Base-by-base conservation (phyloP, 2,797 vertebrate genomes). In the Diplodus puntazzo region DNA sequence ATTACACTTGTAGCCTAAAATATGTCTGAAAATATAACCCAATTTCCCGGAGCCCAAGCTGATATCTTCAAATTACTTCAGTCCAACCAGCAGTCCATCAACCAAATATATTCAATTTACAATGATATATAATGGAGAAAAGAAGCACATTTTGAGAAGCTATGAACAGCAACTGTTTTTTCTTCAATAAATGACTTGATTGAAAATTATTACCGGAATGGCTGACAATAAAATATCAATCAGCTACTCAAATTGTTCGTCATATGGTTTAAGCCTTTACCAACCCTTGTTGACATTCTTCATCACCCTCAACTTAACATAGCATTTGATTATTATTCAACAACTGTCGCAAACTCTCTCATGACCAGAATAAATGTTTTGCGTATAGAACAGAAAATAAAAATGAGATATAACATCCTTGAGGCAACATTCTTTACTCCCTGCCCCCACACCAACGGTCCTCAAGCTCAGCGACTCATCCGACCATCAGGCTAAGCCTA, bases 401-500 rank as follows among this genome's bases (percentile, higher is more conserved):
- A 68, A 1, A 73, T 8, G 45, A 63, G 5, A 58, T 53, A 34
- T 16, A 62, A 72, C 45, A 78, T 76, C 59, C 58, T 78, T 39
- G 39, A 73, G 59, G 43, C 18, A 67, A 58, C 46, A 75, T 60
- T 50, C 58, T 27, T 66, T 73, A n/a, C 5, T 73, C 78, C 73
- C 73, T 76, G 43, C 77, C 80, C 87, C 80, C 69, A 84, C 55
- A 88, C 69, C 79, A 84, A 70, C 60, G 72, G 65, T 60, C 52
- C 73, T 63, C 34, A 50, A 43, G 73, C 60, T 69, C 69, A 72
- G 77, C 66, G 79, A 79, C 86, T 81, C 75, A 82, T 88, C 78
- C 84, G 73, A 71, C 82, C 80, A 69, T 86, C 77, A 73, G 75
- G 67, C 75, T 77, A 68, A 89, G 69, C 83, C 88, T 84, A 75